A percentile compares a stretch with the other conserved stretches of the same genome.
Evolutionary conservation across 2,888 invertebrate species (phyloP).

Genomic region (Nysson spinosus): DNA sequence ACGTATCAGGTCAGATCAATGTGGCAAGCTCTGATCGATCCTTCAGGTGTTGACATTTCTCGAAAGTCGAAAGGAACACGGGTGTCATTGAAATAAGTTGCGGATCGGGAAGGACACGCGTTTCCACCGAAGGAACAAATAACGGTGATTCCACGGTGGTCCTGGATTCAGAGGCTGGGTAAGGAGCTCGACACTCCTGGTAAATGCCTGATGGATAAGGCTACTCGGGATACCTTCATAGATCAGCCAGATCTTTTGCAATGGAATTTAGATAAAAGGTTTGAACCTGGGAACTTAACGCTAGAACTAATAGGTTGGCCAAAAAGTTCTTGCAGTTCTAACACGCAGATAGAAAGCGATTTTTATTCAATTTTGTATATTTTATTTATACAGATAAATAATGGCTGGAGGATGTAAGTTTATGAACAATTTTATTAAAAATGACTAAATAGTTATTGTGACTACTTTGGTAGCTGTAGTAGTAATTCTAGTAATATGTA

Average conservation of each 20-base stretch:
- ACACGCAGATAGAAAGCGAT: constrained; percentile 33
- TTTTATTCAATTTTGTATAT: too few species aligned
- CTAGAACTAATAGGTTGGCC: constrained; percentile 35
- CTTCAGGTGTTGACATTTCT: neutral
- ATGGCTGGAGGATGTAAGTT: too few species aligned
- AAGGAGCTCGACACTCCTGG: constrained; percentile 56
- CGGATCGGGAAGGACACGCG: constrained; percentile 35
- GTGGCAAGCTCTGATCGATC: too few species aligned
- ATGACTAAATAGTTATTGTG: too few species aligned
- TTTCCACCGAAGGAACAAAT: constrained; percentile 59
- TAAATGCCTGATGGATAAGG: constrained; percentile 66
- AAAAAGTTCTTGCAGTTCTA: constrained; percentile 21
- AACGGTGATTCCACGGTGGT: constrained; percentile 62
- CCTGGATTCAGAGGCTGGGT: constrained; percentile 55
- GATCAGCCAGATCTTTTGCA: constrained; percentile 50
- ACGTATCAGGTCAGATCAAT: too few species aligned
- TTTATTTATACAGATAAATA: too few species aligned
- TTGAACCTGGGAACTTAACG: too few species aligned
- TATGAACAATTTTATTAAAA: too few species aligned
- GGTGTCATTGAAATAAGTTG: constrained; percentile 21
- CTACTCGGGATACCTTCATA: constrained; percentile 63
- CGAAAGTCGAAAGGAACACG: neutral
- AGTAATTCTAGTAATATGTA: too few species aligned
- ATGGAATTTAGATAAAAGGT: constrained; percentile 51
- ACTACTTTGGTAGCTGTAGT: too few species aligned